phyloP scores from a whole-genome alignment of 1,140 invertebrate genomes.

The Ylistrum balloti region DNA sequence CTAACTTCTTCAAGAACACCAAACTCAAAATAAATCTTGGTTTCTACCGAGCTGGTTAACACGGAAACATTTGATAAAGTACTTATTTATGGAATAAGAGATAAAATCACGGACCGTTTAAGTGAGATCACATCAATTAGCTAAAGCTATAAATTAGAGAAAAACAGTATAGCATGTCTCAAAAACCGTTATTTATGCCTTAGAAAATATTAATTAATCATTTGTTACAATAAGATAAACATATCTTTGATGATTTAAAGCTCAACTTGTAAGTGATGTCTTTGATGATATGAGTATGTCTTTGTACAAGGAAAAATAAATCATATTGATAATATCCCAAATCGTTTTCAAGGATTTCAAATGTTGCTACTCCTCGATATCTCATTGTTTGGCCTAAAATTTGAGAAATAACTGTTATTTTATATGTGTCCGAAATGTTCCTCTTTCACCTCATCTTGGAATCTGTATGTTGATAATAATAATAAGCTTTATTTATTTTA shows the following conservation, averaged over 20 bases:
- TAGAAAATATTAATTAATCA: background rate
- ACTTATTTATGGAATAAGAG: no score
- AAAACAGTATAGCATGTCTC: background rate
- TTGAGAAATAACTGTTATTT: no score
- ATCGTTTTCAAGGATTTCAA: background rate
- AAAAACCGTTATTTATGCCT: background rate
- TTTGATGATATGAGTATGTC: background rate
- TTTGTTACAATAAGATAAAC: conserved; percentile 3
- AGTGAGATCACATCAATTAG: background rate
- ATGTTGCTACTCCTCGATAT: background rate
- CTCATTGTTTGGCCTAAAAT: no score
- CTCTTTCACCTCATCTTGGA: no score
- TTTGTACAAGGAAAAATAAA: background rate
- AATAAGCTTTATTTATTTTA: no score
- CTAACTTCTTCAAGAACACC: no score
- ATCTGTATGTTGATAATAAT: no score
- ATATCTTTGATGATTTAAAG: background rate
- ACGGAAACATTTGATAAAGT: no score
- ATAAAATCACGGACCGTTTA: background rate
- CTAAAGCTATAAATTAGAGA: background rate
- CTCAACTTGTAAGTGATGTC: background rate
- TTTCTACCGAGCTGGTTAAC: no score
- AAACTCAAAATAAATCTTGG: no score
- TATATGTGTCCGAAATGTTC: no score
- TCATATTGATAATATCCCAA: background rate